Evolutionary conservation across 2,797 vertebrate genomes (phyloP), one percentile per base, ranked within the genome.

Genomic region (Ptychadena robeensis): DNA sequence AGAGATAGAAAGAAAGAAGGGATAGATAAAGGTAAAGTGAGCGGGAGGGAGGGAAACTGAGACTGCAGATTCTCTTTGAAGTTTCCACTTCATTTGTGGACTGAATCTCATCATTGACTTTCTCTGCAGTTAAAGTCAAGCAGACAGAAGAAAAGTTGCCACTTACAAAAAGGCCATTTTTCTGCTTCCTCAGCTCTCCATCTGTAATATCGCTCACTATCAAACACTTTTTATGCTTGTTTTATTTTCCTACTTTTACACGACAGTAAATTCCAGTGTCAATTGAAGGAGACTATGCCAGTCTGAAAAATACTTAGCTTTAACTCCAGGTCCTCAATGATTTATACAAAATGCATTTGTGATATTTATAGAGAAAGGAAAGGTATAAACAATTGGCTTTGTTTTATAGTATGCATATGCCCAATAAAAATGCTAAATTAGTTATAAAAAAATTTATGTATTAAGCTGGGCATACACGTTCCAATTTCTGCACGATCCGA

Each of bases 161-260:
- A 27, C 22, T 28, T 1, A 28, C 2, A 57, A 53, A 65, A 40
- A 40, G 40, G 64, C 44, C 18, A 77, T 37, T 53, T 53, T 38
- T 79, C 37, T 73, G 37, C 75, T 67, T 59, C 22, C 44, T 67
- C 59, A 72, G 69, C 57, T 77, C 61, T 78, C 28, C 9, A 8
- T 73, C 59, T 35, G 5, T 67, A 57, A 38, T 66, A 35, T 27
- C 32, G 27, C 31, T 53, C 15, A 25, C 32, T 12, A 65, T 34
- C 48, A 34, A 40, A 30, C 69, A 72, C 9, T 59, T 65, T 65
- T 78, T 78, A 73, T 65, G 67, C 31, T 28, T 83, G 44, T 69
- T 79, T 67, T 66, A 61, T 67, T 83, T 73, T 83, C 40, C 69
- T 73, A 59, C 44, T 79, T 66, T 83, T 83, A 83, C 79, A 35